Conservation (phyloP, 2,113 vertebrate genomes). For the Macrotis lagotis region DNA sequence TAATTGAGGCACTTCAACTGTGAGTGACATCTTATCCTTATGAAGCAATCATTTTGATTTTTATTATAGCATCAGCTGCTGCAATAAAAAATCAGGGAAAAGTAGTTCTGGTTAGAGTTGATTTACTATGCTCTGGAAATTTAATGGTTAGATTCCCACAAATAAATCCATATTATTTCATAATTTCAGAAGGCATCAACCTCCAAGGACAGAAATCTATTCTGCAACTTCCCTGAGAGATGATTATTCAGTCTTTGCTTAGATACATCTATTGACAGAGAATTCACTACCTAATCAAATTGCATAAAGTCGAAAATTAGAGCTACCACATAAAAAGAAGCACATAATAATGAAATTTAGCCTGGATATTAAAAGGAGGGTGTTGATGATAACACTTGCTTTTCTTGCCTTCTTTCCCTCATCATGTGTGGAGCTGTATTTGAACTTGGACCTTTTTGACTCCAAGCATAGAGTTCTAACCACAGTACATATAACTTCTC, state of each 20-base stretch:
- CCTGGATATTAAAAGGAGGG: slow-evolving; percentile 2
- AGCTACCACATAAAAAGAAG: background rate
- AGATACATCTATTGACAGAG: background rate
- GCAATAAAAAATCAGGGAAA: slow-evolving; percentile 26
- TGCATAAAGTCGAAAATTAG: background rate
- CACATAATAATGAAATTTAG: background rate
- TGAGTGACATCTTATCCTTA: background rate
- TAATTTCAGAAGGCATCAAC: background rate
- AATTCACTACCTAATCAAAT: background rate
- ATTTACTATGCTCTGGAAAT: background rate
- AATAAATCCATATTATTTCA: background rate
- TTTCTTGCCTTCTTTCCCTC: background rate
- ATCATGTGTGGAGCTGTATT: too few species aligned
- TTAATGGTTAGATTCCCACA: background rate
- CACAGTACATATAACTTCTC: too few species aligned
- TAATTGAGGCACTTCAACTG: background rate
- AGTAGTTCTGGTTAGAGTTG: background rate
- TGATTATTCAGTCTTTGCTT: background rate
- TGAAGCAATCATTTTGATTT: slow-evolving; percentile 50
- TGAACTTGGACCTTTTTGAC: too few species aligned
- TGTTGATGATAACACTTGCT: background rate
- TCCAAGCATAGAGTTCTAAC: too few species aligned
- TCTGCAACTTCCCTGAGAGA: background rate
- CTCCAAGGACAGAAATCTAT: background rate
- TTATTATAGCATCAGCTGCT: slow-evolving; percentile 8